Percentiles rank a stretch among this genome's conserved stretches.
phyloP scores from a whole-genome alignment of 2,888 invertebrate species.

The Chirona hameri region DNA sequence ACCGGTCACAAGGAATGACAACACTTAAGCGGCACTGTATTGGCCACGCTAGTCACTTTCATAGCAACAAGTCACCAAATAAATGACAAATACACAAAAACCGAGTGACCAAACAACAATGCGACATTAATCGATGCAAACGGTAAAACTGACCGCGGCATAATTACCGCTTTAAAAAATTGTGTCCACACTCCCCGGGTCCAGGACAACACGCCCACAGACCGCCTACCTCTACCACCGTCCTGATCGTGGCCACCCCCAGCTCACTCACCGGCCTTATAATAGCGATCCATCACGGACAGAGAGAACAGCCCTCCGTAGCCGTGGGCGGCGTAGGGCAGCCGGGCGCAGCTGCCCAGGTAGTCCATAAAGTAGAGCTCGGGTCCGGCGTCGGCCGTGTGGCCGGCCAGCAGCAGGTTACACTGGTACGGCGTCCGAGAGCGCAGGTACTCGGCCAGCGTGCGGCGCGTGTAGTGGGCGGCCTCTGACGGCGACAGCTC shows the following conservation, averaged over 20 bases:
- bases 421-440: conserved; percentile 75
- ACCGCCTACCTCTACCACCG: background rate
- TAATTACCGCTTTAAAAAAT: too few relatives aligned
- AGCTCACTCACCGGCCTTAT: conserved; percentile 62
- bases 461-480: conserved; percentile 87
- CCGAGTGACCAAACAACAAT: too few relatives aligned
- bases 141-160: too few relatives aligned
- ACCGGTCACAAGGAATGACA: too few relatives aligned
- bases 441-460: conserved; percentile 83
- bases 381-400: conserved; percentile 72
- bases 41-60: too few relatives aligned
- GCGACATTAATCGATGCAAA: too few relatives aligned
- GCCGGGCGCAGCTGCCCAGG: conserved; percentile 79
- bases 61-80: too few relatives aligned
- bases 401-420: conserved; percentile 83
- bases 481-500: conserved; percentile 90
- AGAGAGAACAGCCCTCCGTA: conserved; percentile 92
- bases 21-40: too few relatives aligned
- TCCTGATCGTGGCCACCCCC: too few relatives aligned
- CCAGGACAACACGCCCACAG: background rate
- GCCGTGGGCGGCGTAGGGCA: conserved; percentile 90
- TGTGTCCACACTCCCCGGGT: too few relatives aligned
- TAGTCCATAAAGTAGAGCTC: conserved; percentile 94
- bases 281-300: conserved; percentile 88
- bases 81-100: too few relatives aligned